A percentile compares a stretch with the other conserved stretches of the same genome.
phyloP scores from a whole-genome alignment of 2,888 invertebrate genomes.

The Acanthoscelides obtectus region DNA sequence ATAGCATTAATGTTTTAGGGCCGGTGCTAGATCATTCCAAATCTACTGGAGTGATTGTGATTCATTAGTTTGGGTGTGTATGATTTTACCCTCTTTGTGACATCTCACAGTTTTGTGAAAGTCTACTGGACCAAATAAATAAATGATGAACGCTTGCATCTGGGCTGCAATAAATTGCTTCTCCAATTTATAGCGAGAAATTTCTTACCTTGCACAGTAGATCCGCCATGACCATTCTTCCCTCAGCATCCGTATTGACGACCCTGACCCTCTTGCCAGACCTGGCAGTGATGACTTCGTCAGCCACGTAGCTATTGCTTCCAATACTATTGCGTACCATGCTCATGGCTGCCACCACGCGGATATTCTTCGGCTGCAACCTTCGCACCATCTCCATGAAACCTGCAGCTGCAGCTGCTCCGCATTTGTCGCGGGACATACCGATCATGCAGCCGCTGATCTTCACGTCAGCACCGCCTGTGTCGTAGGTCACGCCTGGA shows the following conservation, averaged over 20 bases:
- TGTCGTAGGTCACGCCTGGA: constrained; percentile 74
- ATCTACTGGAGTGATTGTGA: too few relatives aligned
- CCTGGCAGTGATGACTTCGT: constrained; percentile 82
- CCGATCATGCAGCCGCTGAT: constrained; percentile 76
- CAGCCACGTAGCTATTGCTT: constrained; percentile 80
- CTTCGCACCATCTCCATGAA: constrained; percentile 72
- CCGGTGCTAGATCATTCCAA: too few relatives aligned
- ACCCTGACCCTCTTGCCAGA: constrained; percentile 81
- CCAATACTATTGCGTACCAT: constrained; percentile 90
- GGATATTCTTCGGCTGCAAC: constrained; percentile 65
- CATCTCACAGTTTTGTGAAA: too few relatives aligned
- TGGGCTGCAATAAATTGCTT: too few relatives aligned
- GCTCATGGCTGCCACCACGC: constrained; percentile 77
- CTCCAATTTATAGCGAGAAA: too few relatives aligned
- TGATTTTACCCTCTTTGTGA: too few relatives aligned
- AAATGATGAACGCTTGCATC: too few relatives aligned
- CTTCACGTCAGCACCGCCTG: constrained; percentile 84
- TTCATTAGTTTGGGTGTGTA: too few relatives aligned
- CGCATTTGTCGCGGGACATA: constrained; percentile 93
- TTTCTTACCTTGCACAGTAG: constrained; percentile 67
- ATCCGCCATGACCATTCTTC: constrained; percentile 90
- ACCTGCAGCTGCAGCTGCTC: constrained; percentile 88
- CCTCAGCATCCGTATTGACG: constrained; percentile 95
- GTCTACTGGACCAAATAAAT: too few relatives aligned
- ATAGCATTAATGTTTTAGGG: too few relatives aligned